A percentile compares a stretch with the other conserved stretches of the same genome.
These are phyloP conservation scores for Aptenodytes forsteri DNA, from an alignment of 2,113 vertebrate species.

Conservation along the genomic window DNA sequence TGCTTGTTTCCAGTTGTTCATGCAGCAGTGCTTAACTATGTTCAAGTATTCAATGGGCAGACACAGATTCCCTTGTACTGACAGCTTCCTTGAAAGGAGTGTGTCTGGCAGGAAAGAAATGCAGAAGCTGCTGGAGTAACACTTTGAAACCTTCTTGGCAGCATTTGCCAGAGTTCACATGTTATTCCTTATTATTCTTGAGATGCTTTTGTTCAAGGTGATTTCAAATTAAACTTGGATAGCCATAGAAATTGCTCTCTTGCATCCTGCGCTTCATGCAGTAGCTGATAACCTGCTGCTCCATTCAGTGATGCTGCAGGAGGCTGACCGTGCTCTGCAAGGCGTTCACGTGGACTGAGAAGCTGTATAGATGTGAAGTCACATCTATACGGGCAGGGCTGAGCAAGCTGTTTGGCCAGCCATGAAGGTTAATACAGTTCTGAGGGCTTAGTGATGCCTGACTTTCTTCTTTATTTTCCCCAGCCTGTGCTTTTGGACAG, in stretches of 20 bases:
- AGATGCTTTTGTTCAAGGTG: not conserved
- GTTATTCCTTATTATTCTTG: not conserved
- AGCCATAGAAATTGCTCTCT: not conserved
- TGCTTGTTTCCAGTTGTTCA: not conserved
- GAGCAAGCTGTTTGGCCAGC: not conserved
- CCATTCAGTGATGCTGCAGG: not conserved
- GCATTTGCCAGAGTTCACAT: not conserved
- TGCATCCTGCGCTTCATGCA: accelerated
- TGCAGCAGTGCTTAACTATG: not conserved
- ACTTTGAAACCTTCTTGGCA: not conserved
- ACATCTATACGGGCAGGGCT: accelerated
- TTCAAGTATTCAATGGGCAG: not conserved
- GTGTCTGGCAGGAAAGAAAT: not conserved
- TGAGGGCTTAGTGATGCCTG: not conserved
- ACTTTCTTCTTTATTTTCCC: not conserved
- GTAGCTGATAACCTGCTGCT: not conserved
- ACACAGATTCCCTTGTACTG: not conserved
- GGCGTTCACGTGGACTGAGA: not conserved
- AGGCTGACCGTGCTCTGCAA: accelerated
- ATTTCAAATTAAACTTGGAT: not conserved
- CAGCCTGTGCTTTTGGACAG: conserved; percentile 97
- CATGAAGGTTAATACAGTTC: not conserved
- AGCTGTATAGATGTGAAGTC: not conserved
- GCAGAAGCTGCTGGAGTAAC: not conserved
- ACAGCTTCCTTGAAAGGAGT: not conserved